Conservation (phyloP, 2,797 vertebrate genomes). For the Scolopax rusticola region DNA sequence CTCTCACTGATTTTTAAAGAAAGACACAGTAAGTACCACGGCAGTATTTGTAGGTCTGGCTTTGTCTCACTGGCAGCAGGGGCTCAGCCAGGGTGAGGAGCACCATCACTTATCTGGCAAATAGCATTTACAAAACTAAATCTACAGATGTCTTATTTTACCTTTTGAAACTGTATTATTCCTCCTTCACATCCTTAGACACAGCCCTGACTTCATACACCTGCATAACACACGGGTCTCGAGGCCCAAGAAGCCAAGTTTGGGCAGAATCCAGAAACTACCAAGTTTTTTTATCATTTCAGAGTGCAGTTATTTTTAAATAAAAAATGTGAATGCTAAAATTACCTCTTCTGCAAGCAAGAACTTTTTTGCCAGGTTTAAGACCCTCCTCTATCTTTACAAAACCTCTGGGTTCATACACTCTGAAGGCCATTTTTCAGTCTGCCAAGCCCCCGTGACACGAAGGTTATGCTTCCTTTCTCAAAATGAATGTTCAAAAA, state of each 20-base stretch:
- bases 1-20: not conserved
- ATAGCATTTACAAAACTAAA: not conserved
- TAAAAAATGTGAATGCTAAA: not conserved
- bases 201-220: not conserved
- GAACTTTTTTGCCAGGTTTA: not conserved
- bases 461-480: not conserved
- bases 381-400: not conserved
- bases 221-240: not conserved
- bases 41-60: not conserved
- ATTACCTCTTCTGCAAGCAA: not conserved
- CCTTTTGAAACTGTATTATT: not conserved
- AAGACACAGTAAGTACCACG: accelerated
- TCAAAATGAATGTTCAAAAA: not conserved
- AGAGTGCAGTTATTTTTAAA: not conserved
- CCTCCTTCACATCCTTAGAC: not conserved
- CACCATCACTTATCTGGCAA: not conserved
- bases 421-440: not conserved
- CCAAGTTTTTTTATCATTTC: not conserved
- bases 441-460: not conserved
- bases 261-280: not conserved
- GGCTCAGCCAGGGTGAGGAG: not conserved
- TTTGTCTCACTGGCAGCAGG: not conserved
- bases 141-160: not conserved
- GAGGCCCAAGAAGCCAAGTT: not conserved
- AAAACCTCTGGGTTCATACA: not conserved